Evolutionary conservation across 2,888 invertebrate genomes (phyloP), one percentile per base, ranked within the genome.

Genomic region (Ornithoptera priamus): DNA sequence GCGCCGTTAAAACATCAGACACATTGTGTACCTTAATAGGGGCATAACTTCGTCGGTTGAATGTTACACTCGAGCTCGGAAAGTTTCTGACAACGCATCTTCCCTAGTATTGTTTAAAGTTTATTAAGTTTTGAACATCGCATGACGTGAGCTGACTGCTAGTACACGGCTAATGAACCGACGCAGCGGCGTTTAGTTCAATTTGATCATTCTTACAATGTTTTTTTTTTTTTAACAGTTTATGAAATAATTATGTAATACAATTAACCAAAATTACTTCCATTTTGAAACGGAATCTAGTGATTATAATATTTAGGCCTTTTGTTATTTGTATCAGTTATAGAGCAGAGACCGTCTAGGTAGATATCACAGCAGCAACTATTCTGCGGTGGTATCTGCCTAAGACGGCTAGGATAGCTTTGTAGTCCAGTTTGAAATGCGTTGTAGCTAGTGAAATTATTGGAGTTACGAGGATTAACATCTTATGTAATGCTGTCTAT

Each of bases 81-180:
- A 88, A 90, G 81, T 89, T 53, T 90, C 88, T 88, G 91, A 90
- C 70, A 89, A 87, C 88, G 86, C 86, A 88, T 90, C 88, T 88
- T 86, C 85, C 78, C 79, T 81, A 80, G 85, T 87, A 88, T 89
- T 91, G 89, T 91, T 89, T 87, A 86, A 90, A 91, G 87, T 91
- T 90, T 87, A 88, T 87, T 87, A 88, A 90, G 89, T 90, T 89
- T 82, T 73, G 83, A 89, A 89, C 88, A 87, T 86, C 76, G 86
- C 82, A 84, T 83, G 86, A 86, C 85, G 84, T 87, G 85, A 87
- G 89, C 85, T 84, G 85, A 84, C 85, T 81, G 83, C 76, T 77
- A 80, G 82, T 85, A 79, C 65, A 70, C 30, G 62, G 62, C 66
- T 70, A 70, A 70, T 85, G 82, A 87, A 87, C 79, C 77, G 79